These are phyloP conservation scores for Galemys pyrenaicus DNA, from an alignment of 2,113 vertebrate genomes.

Conservation along the genomic window DNA sequence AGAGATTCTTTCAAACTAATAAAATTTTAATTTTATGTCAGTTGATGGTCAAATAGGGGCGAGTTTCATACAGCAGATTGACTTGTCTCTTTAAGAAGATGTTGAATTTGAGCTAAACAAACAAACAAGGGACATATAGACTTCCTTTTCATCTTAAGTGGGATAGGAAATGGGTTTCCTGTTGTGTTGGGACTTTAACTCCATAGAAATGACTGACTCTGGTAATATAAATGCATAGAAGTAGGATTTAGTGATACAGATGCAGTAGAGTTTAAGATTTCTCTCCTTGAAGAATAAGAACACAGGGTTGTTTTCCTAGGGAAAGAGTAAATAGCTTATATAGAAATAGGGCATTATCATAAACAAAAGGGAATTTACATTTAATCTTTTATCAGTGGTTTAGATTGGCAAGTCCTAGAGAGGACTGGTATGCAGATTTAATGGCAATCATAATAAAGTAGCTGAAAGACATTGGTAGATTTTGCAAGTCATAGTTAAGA, in stretches of 20 bases:
- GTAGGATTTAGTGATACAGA: neutral
- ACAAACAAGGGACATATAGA: neutral
- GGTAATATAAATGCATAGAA: neutral
- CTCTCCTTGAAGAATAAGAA: neutral
- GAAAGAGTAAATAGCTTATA: neutral
- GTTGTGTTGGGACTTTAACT: neutral
- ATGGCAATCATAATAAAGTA: neutral
- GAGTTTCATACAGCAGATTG: neutral
- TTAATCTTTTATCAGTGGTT: neutral
- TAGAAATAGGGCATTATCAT: neutral
- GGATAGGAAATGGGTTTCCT: neutral
- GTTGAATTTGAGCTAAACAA: neutral
- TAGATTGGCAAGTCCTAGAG: neutral
- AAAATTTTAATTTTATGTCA: constrained; percentile 16
- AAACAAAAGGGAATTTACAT: neutral
- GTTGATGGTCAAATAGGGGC: neutral
- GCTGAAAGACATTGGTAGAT: neutral
- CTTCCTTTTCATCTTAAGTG: neutral
- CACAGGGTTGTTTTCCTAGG: neutral
- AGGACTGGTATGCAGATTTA: neutral
- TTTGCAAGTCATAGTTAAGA: neutral
- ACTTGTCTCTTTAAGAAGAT: neutral
- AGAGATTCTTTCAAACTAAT: neutral
- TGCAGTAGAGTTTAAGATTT: neutral
- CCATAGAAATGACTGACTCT: neutral